phyloP scores from a whole-genome alignment of 1,140 invertebrate species.

The Drosophila orena region DNA sequence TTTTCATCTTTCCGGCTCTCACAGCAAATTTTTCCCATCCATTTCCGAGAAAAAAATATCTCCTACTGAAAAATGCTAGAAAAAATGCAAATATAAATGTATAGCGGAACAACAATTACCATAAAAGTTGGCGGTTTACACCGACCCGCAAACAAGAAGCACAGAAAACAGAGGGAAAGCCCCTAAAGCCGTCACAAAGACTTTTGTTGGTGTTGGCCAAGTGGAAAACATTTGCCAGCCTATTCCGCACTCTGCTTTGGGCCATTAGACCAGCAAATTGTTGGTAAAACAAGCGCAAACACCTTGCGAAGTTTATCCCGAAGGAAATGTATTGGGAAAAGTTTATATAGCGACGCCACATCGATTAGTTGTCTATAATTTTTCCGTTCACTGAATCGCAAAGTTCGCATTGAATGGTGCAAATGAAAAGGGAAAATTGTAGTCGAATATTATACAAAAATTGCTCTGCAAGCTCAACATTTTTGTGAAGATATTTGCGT shows the following conservation, averaged over 20 bases:
- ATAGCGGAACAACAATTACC: slow-evolving; percentile 16
- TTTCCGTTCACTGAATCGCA: slow-evolving; percentile 81
- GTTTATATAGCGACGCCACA: slow-evolving; percentile 27
- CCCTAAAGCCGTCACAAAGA: slow-evolving; percentile 43
- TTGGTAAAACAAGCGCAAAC: slow-evolving; percentile 82
- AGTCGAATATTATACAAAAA: neutral
- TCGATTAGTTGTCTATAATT: slow-evolving; percentile 84
- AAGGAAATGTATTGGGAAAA: slow-evolving; percentile 31
- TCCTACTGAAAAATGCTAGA: slow-evolving; percentile 45
- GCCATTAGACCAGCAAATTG: slow-evolving; percentile 74
- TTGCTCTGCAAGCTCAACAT: neutral
- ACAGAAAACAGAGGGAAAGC: slow-evolving; percentile 27
- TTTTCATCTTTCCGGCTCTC: no score
- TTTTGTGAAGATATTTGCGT: neutral
- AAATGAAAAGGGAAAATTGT: neutral
- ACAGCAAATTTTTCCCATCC: no score
- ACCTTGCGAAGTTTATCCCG: slow-evolving; percentile 54
- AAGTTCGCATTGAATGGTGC: slow-evolving; percentile 38
- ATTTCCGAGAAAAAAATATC: slow-evolving; percentile 47
- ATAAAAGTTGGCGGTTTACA: slow-evolving; percentile 58
- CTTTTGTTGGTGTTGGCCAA: slow-evolving; percentile 69
- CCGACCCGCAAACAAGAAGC: slow-evolving; percentile 37
- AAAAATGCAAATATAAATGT: slow-evolving; percentile 42
- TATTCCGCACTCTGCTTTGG: slow-evolving; percentile 36
- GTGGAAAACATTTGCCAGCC: slow-evolving; percentile 76